These are phyloP conservation scores for Neolamprologus hecqui DNA, from an alignment of 2,113 vertebrate species.

Conservation along the genomic window DNA sequence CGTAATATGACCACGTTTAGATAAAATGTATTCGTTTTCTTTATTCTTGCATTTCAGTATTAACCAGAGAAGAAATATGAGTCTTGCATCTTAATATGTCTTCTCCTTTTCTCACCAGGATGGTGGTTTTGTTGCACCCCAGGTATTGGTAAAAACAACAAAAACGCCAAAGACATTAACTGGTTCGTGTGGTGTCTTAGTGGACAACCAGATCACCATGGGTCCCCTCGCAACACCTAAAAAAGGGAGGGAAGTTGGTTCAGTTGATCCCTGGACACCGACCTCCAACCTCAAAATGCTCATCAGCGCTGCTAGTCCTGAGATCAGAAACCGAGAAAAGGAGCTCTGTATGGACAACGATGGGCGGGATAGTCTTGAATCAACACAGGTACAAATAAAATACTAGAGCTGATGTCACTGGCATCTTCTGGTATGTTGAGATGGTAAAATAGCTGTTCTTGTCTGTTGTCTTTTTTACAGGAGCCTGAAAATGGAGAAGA, in stretches of 20 bases:
- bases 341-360: constrained; percentile 60
- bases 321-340: constrained; percentile 89
- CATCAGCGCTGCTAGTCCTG: constrained; percentile 90
- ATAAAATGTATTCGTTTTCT: too few species aligned
- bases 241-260: constrained; percentile 72
- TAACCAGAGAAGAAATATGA: background rate
- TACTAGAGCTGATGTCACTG: background rate
- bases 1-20: background rate
- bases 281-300: constrained; percentile 96
- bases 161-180: constrained; percentile 68
- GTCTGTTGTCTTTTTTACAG: constrained; percentile 42
- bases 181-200: constrained; percentile 20
- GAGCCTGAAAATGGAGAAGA: constrained; percentile 82
- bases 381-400: constrained; percentile 68
- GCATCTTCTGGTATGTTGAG: background rate
- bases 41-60: background rate
- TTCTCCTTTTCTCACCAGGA: constrained; percentile 55
- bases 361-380: constrained; percentile 61
- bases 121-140: constrained; percentile 67
- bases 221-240: constrained; percentile 83
- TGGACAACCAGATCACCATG: constrained; percentile 60
- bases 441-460: background rate
- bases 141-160: constrained; percentile 60
- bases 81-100: background rate
- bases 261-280: constrained; percentile 90